These are phyloP conservation scores for Yponomeuta plumbellus DNA, from an alignment of 2,888 invertebrate genomes.

Conservation along the genomic window DNA sequence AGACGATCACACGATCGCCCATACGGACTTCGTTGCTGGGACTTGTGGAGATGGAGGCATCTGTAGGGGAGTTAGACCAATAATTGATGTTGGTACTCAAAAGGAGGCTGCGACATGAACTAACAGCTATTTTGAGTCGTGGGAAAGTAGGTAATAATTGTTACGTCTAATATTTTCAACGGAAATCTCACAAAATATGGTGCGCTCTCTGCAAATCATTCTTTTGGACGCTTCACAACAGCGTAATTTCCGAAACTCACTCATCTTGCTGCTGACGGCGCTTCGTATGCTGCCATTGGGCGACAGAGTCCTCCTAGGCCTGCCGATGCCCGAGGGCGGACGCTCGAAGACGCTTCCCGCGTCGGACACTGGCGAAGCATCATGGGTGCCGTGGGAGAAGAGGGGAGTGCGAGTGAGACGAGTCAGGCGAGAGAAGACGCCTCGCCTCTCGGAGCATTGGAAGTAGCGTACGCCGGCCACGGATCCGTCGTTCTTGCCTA, in stretches of 20 bases:
- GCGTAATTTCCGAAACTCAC: conserved; percentile 35
- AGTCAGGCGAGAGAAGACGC: conserved; percentile 94
- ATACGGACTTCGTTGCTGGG: conserved; percentile 79
- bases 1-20: conserved; percentile 95
- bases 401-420: conserved; percentile 87
- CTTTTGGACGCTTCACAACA: too few relatives aligned
- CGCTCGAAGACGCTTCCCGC: conserved; percentile 67
- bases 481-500: conserved; percentile 97
- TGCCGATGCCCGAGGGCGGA: conserved; percentile 62
- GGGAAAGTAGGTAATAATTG: too few relatives aligned
- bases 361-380: conserved; percentile 66
- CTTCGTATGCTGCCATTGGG: conserved; percentile 72
- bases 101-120: too few relatives aligned
- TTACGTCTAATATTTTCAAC: too few relatives aligned
- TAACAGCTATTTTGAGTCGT: too few relatives aligned
- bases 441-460: conserved; percentile 93
- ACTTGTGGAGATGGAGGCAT: conserved; percentile 64
- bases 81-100: too few relatives aligned
- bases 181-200: too few relatives aligned
- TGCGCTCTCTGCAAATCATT: too few relatives aligned
- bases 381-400: conserved; percentile 68
- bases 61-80: conserved; percentile 31
- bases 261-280: conserved; percentile 73
- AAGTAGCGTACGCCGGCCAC: conserved; percentile 95
- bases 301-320: conserved; percentile 60